Conservation (phyloP, 2,797 vertebrate species). For the Mus caroli region DNA sequence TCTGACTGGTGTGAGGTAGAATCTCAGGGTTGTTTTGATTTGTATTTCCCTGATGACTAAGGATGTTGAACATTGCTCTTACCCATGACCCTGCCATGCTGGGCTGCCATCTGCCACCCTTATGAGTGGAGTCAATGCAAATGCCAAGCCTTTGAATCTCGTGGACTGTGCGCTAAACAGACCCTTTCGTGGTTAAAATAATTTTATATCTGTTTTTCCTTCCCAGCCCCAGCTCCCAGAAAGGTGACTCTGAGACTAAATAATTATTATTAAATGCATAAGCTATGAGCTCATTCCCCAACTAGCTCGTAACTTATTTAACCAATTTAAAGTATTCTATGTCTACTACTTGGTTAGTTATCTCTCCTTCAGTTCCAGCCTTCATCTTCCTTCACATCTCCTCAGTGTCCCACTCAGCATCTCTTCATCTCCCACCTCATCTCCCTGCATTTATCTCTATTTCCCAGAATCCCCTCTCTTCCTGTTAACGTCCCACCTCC, state of each 20-base stretch:
- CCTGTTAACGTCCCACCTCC: not conserved
- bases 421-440: too few species aligned
- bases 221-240: too few species aligned
- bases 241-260: too few species aligned
- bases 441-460: not conserved
- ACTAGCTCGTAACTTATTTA: not conserved
- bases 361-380: not conserved
- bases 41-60: too few species aligned
- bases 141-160: not conserved
- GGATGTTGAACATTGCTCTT: too few species aligned
- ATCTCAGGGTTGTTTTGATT: too few species aligned
- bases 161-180: not conserved
- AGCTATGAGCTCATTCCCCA: too few species aligned
- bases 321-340: not conserved
- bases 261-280: too few species aligned
- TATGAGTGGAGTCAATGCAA: not conserved
- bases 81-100: not conserved
- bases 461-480: not conserved
- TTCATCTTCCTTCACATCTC: not conserved
- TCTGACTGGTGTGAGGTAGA: too few species aligned
- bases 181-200: not conserved
- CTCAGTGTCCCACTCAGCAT: not conserved
- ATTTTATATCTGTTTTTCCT: too few species aligned
- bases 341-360: not conserved
- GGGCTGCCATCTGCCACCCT: not conserved